These are phyloP conservation scores for Parasteatoda lunata DNA, from an alignment of 2,888 invertebrate genomes.

Conservation along the genomic window DNA sequence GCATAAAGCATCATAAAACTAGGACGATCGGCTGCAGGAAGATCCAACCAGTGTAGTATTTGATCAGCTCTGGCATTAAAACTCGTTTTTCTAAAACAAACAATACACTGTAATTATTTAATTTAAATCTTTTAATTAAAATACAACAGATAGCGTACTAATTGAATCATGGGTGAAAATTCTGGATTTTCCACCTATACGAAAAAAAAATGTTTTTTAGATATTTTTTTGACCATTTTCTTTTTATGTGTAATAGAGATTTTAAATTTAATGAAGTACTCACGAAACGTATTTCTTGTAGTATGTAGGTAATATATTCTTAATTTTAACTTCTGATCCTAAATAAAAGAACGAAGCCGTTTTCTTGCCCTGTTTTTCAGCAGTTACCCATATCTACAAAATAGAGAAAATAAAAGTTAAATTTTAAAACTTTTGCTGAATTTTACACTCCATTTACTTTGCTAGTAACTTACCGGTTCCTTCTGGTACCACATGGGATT, in stretches of 20 bases:
- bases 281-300: constrained; percentile 38
- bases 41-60: constrained; percentile 71
- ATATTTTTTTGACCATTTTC: background rate
- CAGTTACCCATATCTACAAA: constrained; percentile 71
- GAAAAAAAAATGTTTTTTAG: no score
- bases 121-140: background rate
- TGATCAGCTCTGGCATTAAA: constrained; percentile 70
- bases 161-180: background rate
- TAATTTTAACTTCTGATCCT: constrained; percentile 71
- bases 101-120: background rate
- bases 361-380: constrained; percentile 70
- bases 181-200: background rate
- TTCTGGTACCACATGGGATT: constrained; percentile 70
- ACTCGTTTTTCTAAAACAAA: constrained; percentile 4
- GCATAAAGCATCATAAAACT: constrained; percentile 72
- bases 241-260: background rate
- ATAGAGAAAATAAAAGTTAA: background rate
- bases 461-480: constrained; percentile 70
- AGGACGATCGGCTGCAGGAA: constrained; percentile 70
- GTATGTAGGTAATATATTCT: constrained; percentile 71
- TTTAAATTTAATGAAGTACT: background rate
- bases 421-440: no score
- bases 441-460: background rate
- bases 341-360: constrained; percentile 71
- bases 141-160: background rate